Conservation (phyloP, 1,140 invertebrate species). For the Apolygus lucorum region DNA sequence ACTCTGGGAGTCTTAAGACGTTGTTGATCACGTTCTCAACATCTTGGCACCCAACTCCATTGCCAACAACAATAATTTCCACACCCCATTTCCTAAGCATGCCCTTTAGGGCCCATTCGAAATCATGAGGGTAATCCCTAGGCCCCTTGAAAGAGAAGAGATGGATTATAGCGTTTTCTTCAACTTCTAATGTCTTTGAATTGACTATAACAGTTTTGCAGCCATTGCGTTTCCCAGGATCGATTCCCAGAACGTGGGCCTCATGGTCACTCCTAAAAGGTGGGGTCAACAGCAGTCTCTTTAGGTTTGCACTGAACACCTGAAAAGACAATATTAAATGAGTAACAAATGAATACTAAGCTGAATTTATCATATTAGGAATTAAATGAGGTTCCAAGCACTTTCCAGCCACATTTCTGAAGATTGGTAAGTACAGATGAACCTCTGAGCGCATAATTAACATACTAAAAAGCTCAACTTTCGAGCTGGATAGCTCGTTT, state of each 20-base stretch:
- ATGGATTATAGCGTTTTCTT: slow-evolving; percentile 51
- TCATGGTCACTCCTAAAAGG: slow-evolving; percentile 58
- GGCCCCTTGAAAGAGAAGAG: slow-evolving; percentile 60
- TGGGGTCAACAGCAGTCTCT: slow-evolving; percentile 65
- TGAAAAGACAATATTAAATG: too few relatives aligned
- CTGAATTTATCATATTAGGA: too few relatives aligned
- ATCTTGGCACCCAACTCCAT: slow-evolving; percentile 79
- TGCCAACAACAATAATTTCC: slow-evolving; percentile 71
- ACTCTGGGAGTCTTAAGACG: slow-evolving; percentile 49
- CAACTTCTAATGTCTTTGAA: not conserved
- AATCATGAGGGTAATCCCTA: slow-evolving; percentile 35
- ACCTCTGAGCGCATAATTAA: too few relatives aligned
- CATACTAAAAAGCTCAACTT: too few relatives aligned
- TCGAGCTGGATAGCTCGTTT: too few relatives aligned
- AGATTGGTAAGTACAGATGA: too few relatives aligned
- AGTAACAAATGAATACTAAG: too few relatives aligned
- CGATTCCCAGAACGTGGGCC: slow-evolving; percentile 66
- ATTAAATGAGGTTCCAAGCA: too few relatives aligned
- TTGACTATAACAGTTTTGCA: slow-evolving; percentile 69
- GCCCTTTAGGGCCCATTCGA: not conserved
- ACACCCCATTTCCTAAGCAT: slow-evolving; percentile 42
- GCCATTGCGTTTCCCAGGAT: slow-evolving; percentile 68
- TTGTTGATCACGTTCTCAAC: slow-evolving; percentile 65
- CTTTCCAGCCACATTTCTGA: too few relatives aligned
- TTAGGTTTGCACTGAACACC: slow-evolving; percentile 75